These are phyloP conservation scores for Aulostomus chinensis DNA, from an alignment of 2,797 vertebrate genomes.

Conservation along the genomic window DNA sequence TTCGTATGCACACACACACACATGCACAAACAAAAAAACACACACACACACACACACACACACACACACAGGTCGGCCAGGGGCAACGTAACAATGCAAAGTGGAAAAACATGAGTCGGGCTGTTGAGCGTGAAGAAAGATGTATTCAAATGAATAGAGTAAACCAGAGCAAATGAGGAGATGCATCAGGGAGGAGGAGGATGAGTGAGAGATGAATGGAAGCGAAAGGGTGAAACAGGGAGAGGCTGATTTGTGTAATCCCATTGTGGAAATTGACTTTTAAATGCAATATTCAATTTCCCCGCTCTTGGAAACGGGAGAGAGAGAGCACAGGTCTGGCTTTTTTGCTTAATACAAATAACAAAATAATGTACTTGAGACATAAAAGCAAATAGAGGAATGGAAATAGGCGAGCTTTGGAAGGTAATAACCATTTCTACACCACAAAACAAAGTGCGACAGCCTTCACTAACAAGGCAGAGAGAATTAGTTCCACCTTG, in stretches of 20 bases:
- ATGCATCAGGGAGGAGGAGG: constrained; percentile 77
- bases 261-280: constrained; percentile 83
- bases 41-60: constrained; percentile 22
- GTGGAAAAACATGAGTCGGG: constrained; percentile 73
- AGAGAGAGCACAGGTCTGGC: constrained; percentile 29
- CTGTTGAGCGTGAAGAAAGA: constrained; percentile 73
- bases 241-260: constrained; percentile 82
- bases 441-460: constrained; percentile 70
- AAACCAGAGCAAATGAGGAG: constrained; percentile 81
- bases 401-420: constrained; percentile 59
- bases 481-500: constrained; percentile 66
- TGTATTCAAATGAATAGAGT: constrained; percentile 82
- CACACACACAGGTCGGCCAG: constrained; percentile 32
- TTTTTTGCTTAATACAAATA: constrained; percentile 79
- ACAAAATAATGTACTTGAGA: constrained; percentile 82
- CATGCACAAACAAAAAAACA: too few relatives aligned
- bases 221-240: constrained; percentile 56
- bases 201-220: constrained; percentile 69
- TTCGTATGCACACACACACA: too few relatives aligned
- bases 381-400: constrained; percentile 82
- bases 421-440: constrained; percentile 63
- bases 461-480: constrained; percentile 67
- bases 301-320: constrained; percentile 54
- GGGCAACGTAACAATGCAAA: constrained; percentile 77
- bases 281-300: constrained; percentile 86